Conservation (phyloP, 2,797 vertebrate species). For the Threskiornis aethiopicus region DNA sequence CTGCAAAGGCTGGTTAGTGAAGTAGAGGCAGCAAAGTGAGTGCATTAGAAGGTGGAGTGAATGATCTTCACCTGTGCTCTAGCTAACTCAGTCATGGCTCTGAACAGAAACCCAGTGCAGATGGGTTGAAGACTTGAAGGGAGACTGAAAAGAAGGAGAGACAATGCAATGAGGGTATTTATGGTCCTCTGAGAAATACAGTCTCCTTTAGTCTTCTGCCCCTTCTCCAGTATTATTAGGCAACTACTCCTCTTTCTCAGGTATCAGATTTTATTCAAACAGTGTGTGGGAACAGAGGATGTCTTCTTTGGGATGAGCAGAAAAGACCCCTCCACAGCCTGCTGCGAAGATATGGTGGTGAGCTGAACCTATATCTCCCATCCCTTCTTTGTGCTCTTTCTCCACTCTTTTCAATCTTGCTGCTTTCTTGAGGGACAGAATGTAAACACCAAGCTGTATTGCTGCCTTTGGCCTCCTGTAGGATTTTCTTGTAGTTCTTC, state of each 20-base stretch:
- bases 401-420: not conserved
- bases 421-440: not conserved
- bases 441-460: not conserved
- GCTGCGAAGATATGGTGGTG: conserved; percentile 92
- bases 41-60: not conserved
- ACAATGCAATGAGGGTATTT: not conserved
- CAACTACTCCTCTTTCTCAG: conserved; percentile 68
- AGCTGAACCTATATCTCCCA: conserved; percentile 4
- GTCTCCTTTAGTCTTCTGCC: not conserved
- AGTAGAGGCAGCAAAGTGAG: not conserved
- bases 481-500: not conserved
- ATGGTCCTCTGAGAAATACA: not conserved
- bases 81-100: not conserved
- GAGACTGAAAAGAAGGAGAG: not conserved
- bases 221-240: not conserved
- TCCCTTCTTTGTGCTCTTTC: not conserved
- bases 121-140: not conserved
- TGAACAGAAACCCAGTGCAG: not conserved
- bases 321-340: conserved; percentile 90
- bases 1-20: not conserved
- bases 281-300: conserved; percentile 89
- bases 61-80: not conserved
- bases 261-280: conserved; percentile 89
- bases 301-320: conserved; percentile 87
- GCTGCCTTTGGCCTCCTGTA: not conserved